These are phyloP conservation scores for Premnoplex brunnescens DNA, from an alignment of 2,797 vertebrate species.

Conservation along the genomic window DNA sequence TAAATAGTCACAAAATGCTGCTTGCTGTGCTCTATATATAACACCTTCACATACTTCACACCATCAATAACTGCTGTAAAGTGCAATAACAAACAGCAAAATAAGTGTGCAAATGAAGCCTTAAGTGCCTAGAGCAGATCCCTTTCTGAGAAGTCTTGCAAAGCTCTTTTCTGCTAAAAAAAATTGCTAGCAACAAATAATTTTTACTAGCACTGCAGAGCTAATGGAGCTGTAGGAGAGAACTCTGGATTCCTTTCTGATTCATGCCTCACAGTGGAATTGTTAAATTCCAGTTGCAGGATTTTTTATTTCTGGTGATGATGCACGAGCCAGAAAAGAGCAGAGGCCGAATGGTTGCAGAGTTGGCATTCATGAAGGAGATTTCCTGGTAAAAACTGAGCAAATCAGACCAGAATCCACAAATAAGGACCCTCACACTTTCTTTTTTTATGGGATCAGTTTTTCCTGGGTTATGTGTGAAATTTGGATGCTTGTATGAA, in stretches of 20 bases:
- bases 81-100: neutral
- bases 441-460: neutral
- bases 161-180: neutral
- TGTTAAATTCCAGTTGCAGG: conserved; percentile 40
- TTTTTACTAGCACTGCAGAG: conserved; percentile 27
- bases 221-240: conserved; percentile 37
- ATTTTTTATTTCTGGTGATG: conserved; percentile 28
- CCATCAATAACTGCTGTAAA: neutral
- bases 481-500: neutral
- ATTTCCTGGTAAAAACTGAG: conserved; percentile 2
- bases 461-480: neutral
- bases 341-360: neutral
- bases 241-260: conserved; percentile 41
- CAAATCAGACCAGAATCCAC: neutral
- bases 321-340: conserved; percentile 39
- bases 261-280: conserved; percentile 48
- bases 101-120: neutral
- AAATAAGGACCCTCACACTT: neutral
- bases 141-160: neutral
- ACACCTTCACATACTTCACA: neutral
- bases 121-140: neutral
- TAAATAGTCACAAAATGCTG: neutral
- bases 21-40: neutral
- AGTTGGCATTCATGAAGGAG: neutral
- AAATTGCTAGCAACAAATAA: neutral